These are phyloP conservation scores for Labia minor DNA, from an alignment of 2,888 invertebrate genomes.

Conservation along the genomic window DNA sequence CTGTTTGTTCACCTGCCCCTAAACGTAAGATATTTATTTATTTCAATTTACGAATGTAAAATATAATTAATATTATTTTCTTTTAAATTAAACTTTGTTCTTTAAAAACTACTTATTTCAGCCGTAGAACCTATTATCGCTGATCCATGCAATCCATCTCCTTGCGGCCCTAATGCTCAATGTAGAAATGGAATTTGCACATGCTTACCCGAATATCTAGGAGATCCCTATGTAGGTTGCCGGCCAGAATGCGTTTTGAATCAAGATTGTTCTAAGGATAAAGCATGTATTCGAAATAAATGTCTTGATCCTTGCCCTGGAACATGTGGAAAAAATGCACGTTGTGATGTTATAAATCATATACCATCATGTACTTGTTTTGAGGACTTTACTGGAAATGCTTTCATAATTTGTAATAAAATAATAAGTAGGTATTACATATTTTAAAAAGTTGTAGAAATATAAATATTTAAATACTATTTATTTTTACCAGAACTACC, in stretches of 20 bases:
- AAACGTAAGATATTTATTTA: slow-evolving; percentile 35
- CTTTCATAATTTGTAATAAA: slow-evolving; percentile 53
- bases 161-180: slow-evolving; percentile 46
- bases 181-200: slow-evolving; percentile 51
- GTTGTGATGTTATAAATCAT: slow-evolving; percentile 33
- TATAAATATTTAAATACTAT: neutral
- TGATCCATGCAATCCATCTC: slow-evolving; percentile 38
- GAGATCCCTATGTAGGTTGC: slow-evolving; percentile 53
- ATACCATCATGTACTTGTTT: slow-evolving; percentile 32
- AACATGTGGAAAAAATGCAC: slow-evolving; percentile 50
- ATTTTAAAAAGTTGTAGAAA: neutral
- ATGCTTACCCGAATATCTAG: slow-evolving; percentile 49
- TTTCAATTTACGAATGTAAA: neutral
- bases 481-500: slow-evolving; percentile 24
- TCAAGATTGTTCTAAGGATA: slow-evolving; percentile 46
- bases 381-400: slow-evolving; percentile 51
- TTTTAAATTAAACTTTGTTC: neutral
- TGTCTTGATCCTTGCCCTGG: slow-evolving; percentile 51
- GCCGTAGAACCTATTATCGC: slow-evolving; percentile 24
- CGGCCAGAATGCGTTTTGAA: slow-evolving; percentile 45
- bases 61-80: neutral
- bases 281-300: slow-evolving; percentile 45
- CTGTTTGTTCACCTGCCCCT: slow-evolving; percentile 31
- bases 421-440: slow-evolving; percentile 42
- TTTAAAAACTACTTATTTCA: slow-evolving; percentile 19